These are phyloP conservation scores for Agonum fuliginosum DNA, from an alignment of 2,888 invertebrate species.

Conservation along the genomic window DNA sequence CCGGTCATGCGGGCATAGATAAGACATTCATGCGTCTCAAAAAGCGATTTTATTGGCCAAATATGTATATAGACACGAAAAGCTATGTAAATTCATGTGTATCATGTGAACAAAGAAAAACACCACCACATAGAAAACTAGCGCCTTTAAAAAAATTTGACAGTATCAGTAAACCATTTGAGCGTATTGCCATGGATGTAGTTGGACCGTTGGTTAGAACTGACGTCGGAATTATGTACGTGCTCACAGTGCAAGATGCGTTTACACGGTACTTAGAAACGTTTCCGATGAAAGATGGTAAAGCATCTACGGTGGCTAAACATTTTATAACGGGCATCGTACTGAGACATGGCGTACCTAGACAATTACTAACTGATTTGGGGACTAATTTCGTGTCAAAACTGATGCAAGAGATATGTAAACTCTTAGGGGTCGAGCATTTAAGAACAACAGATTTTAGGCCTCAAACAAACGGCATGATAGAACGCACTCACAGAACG, in stretches of 20 bases:
- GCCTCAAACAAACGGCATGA: slow-evolving; percentile 14
- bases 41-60: background rate
- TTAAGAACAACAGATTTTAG: background rate
- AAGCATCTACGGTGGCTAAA: slow-evolving; percentile 63
- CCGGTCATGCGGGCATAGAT: slow-evolving; percentile 2
- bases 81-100: background rate
- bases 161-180: background rate
- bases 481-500: slow-evolving; percentile 38
- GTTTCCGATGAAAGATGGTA: slow-evolving; percentile 63
- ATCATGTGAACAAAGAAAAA: slow-evolving; percentile 46
- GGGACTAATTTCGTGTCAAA: slow-evolving; percentile 54
- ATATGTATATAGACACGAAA: background rate
- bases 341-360: slow-evolving; percentile 50
- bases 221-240: slow-evolving; percentile 60
- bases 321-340: slow-evolving; percentile 32
- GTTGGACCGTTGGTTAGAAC: slow-evolving; percentile 18
- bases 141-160: slow-evolving; percentile 25
- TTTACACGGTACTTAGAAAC: slow-evolving; percentile 63
- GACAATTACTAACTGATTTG: slow-evolving; percentile 49
- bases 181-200: slow-evolving; percentile 43
- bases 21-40: background rate
- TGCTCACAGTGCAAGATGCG: slow-evolving; percentile 62
- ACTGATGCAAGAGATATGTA: slow-evolving; percentile 36
- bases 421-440: slow-evolving; percentile 11
- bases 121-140: background rate